phyloP scores from a whole-genome alignment of 2,113 vertebrate genomes.

The Nesospiza acunhae region DNA sequence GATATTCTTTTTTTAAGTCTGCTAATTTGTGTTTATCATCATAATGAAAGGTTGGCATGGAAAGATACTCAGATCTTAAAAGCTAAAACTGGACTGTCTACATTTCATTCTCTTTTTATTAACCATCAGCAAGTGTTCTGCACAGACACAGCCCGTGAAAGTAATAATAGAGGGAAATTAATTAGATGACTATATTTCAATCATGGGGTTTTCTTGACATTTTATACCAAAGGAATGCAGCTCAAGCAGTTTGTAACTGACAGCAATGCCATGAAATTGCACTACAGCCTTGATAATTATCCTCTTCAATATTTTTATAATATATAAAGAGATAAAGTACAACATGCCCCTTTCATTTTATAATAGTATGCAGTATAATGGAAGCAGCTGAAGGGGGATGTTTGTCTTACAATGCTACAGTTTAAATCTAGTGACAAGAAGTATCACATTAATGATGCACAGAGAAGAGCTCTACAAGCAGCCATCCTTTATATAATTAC shows the following conservation, averaged over 20 bases:
- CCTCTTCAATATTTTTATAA: conserved; percentile 72
- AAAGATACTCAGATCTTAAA: conserved; percentile 41
- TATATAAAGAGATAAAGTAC: conserved; percentile 65
- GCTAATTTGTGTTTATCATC: conserved; percentile 39
- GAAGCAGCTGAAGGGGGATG: conserved; percentile 21
- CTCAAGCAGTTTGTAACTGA: conserved; percentile 64
- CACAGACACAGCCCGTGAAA: conserved; percentile 22
- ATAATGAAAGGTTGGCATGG: not conserved
- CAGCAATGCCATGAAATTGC: conserved; percentile 54
- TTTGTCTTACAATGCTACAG: conserved; percentile 47
- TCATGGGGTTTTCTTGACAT: conserved; percentile 53
- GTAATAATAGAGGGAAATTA: conserved; percentile 61
- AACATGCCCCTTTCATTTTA: conserved; percentile 54
- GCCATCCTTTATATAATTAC: conserved; percentile 19
- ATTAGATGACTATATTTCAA: conserved; percentile 71
- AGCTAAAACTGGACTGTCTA: conserved; percentile 13
- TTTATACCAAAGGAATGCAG: conserved; percentile 49
- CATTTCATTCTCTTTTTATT: conserved; percentile 36
- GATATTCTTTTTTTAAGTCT: not conserved
- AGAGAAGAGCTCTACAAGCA: conserved; percentile 9
- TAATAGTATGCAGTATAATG: conserved; percentile 48
- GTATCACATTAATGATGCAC: conserved; percentile 38
- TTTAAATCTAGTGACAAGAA: conserved; percentile 54
- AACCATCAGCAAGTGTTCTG: conserved; percentile 7
- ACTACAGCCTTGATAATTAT: conserved; percentile 67